Conservation (phyloP, 2,888 invertebrate genomes). For the Drosophila algonquin region DNA sequence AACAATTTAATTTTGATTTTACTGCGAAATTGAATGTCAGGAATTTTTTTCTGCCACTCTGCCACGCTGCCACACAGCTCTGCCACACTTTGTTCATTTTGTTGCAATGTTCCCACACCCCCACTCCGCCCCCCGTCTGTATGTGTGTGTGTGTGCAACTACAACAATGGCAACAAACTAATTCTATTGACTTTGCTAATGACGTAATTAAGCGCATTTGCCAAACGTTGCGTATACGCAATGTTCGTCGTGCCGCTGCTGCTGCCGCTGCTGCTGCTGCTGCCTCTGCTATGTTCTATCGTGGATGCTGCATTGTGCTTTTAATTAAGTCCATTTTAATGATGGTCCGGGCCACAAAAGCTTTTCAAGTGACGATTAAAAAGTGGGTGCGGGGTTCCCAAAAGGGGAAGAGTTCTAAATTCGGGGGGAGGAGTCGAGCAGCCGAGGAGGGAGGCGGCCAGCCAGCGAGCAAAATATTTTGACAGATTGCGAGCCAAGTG, state of each 20-base stretch:
- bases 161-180: slow-evolving; percentile 56
- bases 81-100: neutral
- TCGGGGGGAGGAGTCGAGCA: neutral
- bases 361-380: slow-evolving; percentile 41
- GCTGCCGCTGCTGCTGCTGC: neutral
- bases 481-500: slow-evolving; percentile 63
- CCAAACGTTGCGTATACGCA: slow-evolving; percentile 53
- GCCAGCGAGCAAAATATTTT: slow-evolving; percentile 29
- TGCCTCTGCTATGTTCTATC: neutral
- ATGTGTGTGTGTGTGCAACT: slow-evolving; percentile 21
- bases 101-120: slow-evolving; percentile 31
- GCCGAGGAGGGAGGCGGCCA: neutral
- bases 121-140: neutral
- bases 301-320: slow-evolving; percentile 52
- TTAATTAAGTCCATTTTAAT: slow-evolving; percentile 73
- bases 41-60: slow-evolving; percentile 11
- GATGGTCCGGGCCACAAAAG: slow-evolving; percentile 50
- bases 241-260: slow-evolving; percentile 24
- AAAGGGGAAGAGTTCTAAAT: slow-evolving; percentile 11
- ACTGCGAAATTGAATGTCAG: slow-evolving; percentile 66
- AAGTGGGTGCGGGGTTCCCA: neutral
- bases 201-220: slow-evolving; percentile 81
- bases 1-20: slow-evolving; percentile 78
- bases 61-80: neutral
- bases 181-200: slow-evolving; percentile 82